A percentile compares a stretch with the other conserved stretches of the same genome.
These are phyloP conservation scores for Vidua macroura DNA, from an alignment of 2,113 vertebrate genomes.

Conservation along the genomic window DNA sequence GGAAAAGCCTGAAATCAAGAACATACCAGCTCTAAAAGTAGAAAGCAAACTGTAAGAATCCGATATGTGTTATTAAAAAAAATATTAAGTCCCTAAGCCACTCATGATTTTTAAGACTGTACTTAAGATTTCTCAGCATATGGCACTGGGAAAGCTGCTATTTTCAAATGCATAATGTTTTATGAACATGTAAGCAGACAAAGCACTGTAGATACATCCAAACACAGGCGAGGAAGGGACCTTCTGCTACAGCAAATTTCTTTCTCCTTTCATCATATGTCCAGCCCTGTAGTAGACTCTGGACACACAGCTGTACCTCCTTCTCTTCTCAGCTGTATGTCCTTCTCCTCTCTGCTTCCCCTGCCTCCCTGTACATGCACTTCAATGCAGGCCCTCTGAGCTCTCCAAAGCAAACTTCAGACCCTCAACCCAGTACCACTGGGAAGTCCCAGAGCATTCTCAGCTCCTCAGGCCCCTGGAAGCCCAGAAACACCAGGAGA, in stretches of 20 bases:
- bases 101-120: slow-evolving; percentile 39
- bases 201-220: slow-evolving; percentile 44
- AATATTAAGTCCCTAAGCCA: slow-evolving; percentile 39
- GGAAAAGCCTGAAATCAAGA: slow-evolving; percentile 54
- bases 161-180: slow-evolving; percentile 63
- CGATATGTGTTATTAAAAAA: slow-evolving; percentile 37
- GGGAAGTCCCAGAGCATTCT: background rate
- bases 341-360: background rate
- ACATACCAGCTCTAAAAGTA: slow-evolving; percentile 34
- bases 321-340: background rate
- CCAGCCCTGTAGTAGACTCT: background rate
- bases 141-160: slow-evolving; percentile 57
- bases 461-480: background rate
- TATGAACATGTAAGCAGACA: slow-evolving; percentile 53
- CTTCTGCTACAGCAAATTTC: slow-evolving; percentile 37
- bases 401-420: background rate
- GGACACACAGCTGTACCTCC: background rate
- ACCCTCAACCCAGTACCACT: rapidly evolving
- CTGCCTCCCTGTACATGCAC: background rate
- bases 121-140: slow-evolving; percentile 62
- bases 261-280: background rate
- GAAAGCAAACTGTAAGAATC: slow-evolving; percentile 54
- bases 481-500: background rate
- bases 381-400: background rate
- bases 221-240: slow-evolving; percentile 47